A percentile compares a stretch with the other conserved stretches of the same genome.
phyloP scores from a whole-genome alignment of 2,888 invertebrate species.

The Drosophila crucigera region DNA sequence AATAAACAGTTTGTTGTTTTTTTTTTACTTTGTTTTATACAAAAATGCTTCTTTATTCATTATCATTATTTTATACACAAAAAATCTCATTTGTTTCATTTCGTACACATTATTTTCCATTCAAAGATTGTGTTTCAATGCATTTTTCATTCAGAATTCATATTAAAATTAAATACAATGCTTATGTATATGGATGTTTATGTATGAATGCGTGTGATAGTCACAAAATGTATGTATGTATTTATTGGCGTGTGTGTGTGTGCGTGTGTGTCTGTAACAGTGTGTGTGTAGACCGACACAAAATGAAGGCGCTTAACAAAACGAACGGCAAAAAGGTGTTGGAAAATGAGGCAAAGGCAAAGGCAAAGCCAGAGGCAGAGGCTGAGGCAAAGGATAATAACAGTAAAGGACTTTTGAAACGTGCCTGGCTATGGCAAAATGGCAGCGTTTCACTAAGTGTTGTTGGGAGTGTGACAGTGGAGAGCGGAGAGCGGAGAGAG shows the following conservation, averaged over 20 bases:
- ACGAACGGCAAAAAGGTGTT: conserved; percentile 60
- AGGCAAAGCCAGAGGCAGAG: conserved; percentile 7
- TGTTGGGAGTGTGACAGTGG: background rate
- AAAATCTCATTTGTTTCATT: conserved; percentile 67
- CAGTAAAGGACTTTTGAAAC: conserved; percentile 37
- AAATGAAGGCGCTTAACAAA: conserved; percentile 83
- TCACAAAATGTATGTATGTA: conserved; percentile 44
- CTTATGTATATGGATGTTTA: conserved; percentile 65
- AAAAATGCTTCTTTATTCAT: conserved; percentile 83
- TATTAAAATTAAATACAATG: conserved; percentile 75
- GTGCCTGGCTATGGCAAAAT: conserved; percentile 80
- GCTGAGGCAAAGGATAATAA: conserved; percentile 14
- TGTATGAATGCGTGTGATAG: conserved; percentile 46
- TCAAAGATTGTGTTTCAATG: conserved; percentile 45
- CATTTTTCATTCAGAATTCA: conserved; percentile 60
- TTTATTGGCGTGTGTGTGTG: conserved; percentile 22
- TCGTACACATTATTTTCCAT: conserved; percentile 46
- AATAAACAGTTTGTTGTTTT: conserved; percentile 18
- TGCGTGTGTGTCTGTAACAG: conserved; percentile 54
- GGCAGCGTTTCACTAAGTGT: conserved; percentile 49
- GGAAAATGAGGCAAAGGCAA: conserved; percentile 16
- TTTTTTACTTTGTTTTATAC: conserved; percentile 84
- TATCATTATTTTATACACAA: conserved; percentile 79
- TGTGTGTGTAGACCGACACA: conserved; percentile 76
- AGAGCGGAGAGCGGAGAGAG: background rate